Evolutionary conservation across 2,113 vertebrate species (phyloP), one percentile per base, ranked within the genome.

Genomic region (Trichomycterus rosablanca): DNA sequence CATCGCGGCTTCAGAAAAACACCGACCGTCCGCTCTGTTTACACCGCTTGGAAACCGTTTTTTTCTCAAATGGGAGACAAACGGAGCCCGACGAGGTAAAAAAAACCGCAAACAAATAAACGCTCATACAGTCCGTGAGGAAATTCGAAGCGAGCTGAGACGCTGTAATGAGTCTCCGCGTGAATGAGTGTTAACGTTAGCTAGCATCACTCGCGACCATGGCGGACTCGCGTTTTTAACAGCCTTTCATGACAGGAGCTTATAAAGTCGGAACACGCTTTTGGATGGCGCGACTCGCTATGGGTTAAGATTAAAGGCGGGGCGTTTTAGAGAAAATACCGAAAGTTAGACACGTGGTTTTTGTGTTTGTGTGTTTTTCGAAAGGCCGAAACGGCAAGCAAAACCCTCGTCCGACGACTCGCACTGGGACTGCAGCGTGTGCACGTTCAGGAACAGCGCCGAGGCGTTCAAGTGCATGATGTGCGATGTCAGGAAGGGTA

Each of bases 391-490:
- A 90, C 90, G 95, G 89, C 93, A 96, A 89, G 89, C 91, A 81
- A 97, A 97, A 85, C 91, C 94, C 77, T 89, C 92, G 77, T 90
- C 91, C 68, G 93, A 97, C 86, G 95, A 97, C 86, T 93, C 92
- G 68, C 93, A 92, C 78, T 98, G 95, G 95, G 95, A 97, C 88
- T 98, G 95, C 82, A 98, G 94, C 83, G 92, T 95, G 75, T 97
- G 94, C 85, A 97, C 95, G 77, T 98, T 95, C 90, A 91, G 91
- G 87, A 98, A 97, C 91, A 91, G 91, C 81, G 94, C 95, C 71
- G 94, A 98, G 91, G 95, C 95, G 87, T 98, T 98, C 84, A 98
- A 98, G 89, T 97, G 95, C 94, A 92, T 95, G 91, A 98, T 97
- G 92, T 97, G 94, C 86, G 94, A 97, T 89, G 92, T 98, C 84